A percentile compares a stretch with the other conserved stretches of the same genome.
Evolutionary conservation across 92 coral and sea anemone genomes (phyloP).

Genomic region (Blastomussa wellsi): DNA sequence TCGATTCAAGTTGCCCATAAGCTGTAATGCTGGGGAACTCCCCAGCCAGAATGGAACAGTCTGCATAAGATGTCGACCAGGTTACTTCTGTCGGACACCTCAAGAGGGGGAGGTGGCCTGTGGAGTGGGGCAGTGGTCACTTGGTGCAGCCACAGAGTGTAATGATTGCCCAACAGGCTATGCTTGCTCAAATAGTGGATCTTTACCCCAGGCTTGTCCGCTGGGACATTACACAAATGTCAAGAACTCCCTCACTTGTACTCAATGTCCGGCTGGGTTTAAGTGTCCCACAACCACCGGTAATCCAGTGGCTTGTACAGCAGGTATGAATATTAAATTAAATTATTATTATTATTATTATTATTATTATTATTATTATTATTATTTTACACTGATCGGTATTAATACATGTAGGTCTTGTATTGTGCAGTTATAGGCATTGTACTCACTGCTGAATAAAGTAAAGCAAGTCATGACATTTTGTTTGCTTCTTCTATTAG

Average conservation of each 20-base stretch:
- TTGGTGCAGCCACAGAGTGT: slow-evolving; percentile 82
- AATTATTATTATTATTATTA: background rate
- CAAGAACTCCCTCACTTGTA: slow-evolving; percentile 58
- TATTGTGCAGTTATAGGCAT: too few species aligned
- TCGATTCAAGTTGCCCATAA: slow-evolving; percentile 68
- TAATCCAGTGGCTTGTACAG: slow-evolving; percentile 57
- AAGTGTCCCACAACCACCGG: slow-evolving; percentile 72
- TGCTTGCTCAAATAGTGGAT: slow-evolving; percentile 57
- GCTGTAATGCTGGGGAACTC: slow-evolving; percentile 76
- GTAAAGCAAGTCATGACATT: too few species aligned
- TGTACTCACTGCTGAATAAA: too few species aligned
- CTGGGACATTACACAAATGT: slow-evolving; percentile 75
- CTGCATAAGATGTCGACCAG: slow-evolving; percentile 80
- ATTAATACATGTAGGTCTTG: too few species aligned
- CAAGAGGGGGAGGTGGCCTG: slow-evolving; percentile 72
- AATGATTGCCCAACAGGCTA: slow-evolving; percentile 79
- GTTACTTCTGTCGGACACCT: slow-evolving; percentile 84
- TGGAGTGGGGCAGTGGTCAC: slow-evolving; percentile 79
- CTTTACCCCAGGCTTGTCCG: slow-evolving; percentile 72
- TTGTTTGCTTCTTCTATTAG: too few species aligned
- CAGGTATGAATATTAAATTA: slow-evolving; percentile 52
- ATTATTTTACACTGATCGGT: too few species aligned
- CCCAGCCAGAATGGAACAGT: slow-evolving; percentile 85
- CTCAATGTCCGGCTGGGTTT: slow-evolving; percentile 74
- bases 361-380: too few species aligned